phyloP scores from a whole-genome alignment of 30 jellyfish, hydroid and myxozoan genomes.

The Hydractinia echinata region DNA sequence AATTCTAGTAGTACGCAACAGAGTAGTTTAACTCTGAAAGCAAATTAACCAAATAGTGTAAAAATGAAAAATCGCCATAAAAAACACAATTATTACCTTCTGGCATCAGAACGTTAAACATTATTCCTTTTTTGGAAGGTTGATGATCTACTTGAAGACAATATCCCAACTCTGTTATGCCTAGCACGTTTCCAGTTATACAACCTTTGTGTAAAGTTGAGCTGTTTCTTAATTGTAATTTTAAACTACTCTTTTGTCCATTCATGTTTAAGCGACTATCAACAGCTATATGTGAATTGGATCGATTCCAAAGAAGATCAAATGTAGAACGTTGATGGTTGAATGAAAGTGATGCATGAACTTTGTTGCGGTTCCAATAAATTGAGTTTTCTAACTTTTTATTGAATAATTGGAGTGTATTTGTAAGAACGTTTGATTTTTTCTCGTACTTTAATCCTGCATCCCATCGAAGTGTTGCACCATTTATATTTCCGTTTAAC shows the following conservation, averaged over 20 bases:
- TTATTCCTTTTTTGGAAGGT: not conserved
- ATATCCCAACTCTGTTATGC: not conserved
- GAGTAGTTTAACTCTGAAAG: too few relatives aligned
- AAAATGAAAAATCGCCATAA: too few relatives aligned
- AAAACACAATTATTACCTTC: not conserved
- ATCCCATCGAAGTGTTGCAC: constrained; percentile 21
- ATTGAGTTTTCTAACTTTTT: constrained; percentile 2
- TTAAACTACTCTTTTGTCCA: not conserved
- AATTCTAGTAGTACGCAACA: too few relatives aligned
- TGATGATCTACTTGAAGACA: not conserved
- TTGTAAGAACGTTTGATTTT: not conserved
- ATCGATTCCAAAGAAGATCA: not conserved
- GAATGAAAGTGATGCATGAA: not conserved
- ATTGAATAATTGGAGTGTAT: constrained; percentile 2
- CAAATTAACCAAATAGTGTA: too few relatives aligned
- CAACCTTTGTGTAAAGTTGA: constrained; percentile 1
- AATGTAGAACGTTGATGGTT: not conserved
- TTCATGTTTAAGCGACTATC: not conserved
- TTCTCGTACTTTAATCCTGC: constrained; percentile 12
- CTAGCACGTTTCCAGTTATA: not conserved
- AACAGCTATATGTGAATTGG: not conserved
- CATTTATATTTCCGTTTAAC: constrained; percentile 30
- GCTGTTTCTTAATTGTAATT: not conserved
- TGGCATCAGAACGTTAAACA: not conserved
- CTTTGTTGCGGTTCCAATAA: constrained; percentile 16